Percentiles rank a stretch among this genome's conserved stretches.
Evolutionary conservation across 2,888 invertebrate genomes (phyloP).

Genomic region (Cactoblastis cactorum): DNA sequence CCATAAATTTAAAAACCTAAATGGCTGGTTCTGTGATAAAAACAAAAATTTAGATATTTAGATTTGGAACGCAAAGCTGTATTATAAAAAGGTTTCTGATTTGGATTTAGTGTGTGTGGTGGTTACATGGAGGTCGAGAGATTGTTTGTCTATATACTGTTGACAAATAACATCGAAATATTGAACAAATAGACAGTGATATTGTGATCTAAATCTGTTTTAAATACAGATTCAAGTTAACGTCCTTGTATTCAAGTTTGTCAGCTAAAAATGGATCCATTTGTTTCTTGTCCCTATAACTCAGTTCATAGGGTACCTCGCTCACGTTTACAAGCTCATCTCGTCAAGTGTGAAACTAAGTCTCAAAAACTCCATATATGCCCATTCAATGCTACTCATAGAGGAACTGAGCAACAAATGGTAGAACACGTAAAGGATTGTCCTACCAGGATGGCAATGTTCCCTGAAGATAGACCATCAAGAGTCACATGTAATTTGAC

Average conservation of each 20-base stretch:
- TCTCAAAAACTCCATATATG: conserved; percentile 65
- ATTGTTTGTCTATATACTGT: too few species aligned
- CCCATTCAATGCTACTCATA: conserved; percentile 77
- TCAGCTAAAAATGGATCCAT: conserved; percentile 40
- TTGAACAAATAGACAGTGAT: background rate
- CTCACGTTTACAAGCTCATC: conserved; percentile 72
- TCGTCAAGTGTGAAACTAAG: conserved; percentile 74
- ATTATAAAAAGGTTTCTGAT: too few species aligned
- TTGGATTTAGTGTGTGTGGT: too few species aligned
- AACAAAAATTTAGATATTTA: too few species aligned
- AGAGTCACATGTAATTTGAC: conserved; percentile 21
- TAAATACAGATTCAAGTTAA: background rate
- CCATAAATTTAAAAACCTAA: too few species aligned
- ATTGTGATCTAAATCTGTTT: background rate
- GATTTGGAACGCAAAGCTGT: too few species aligned
- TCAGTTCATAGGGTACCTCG: conserved; percentile 64
- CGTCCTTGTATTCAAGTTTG: too few species aligned
- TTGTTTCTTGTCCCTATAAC: conserved; percentile 77
- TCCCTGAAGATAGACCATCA: conserved; percentile 23
- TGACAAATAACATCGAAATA: too few species aligned
- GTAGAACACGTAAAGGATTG: conserved; percentile 35
- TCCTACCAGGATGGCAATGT: conserved; percentile 26
- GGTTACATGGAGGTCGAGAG: too few species aligned
- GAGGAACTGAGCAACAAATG: conserved; percentile 56
- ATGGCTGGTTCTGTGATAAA: too few species aligned